Conservation (phyloP, 2,113 vertebrate species). For the Arothron firmamentum region DNA sequence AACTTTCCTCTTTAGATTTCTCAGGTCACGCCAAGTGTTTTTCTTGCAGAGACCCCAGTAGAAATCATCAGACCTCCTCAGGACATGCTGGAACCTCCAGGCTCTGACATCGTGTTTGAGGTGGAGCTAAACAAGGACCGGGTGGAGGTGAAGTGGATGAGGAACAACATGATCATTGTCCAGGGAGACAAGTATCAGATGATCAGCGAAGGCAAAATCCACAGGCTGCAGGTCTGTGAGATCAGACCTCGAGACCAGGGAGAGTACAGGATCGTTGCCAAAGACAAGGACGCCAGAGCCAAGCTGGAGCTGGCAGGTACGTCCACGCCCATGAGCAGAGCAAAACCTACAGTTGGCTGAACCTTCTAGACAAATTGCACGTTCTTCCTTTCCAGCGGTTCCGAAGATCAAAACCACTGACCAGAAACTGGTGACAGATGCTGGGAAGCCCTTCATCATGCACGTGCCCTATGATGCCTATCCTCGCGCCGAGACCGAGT, state of each 20-base stretch:
- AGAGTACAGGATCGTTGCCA: conserved; percentile 93
- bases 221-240: conserved; percentile 91
- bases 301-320: conserved; percentile 95
- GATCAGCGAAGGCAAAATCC: conserved; percentile 95
- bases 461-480: conserved; percentile 91
- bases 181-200: conserved; percentile 98
- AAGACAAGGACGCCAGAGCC: conserved; percentile 95
- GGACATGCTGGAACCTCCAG: conserved; percentile 88
- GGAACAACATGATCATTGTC: conserved; percentile 95
- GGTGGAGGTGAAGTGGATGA: conserved; percentile 95
- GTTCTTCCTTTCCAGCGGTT: conserved; percentile 71
- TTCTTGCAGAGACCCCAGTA: conserved; percentile 87
- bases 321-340: neutral
- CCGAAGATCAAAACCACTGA: conserved; percentile 94
- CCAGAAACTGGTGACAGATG: conserved; percentile 92
- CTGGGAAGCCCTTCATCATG: conserved; percentile 90
- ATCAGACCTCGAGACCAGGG: conserved; percentile 94
- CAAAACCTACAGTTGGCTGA: neutral
- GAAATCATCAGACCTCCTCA: conserved; percentile 93
- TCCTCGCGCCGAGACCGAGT: conserved; percentile 91
- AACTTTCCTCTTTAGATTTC: neutral
- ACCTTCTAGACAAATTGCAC: neutral
- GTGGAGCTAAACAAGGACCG: conserved; percentile 96
- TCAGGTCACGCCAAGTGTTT: neutral
- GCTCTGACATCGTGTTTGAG: conserved; percentile 86